phyloP scores from a whole-genome alignment of 2,888 invertebrate species.

The Falcaria lacertinaria region DNA sequence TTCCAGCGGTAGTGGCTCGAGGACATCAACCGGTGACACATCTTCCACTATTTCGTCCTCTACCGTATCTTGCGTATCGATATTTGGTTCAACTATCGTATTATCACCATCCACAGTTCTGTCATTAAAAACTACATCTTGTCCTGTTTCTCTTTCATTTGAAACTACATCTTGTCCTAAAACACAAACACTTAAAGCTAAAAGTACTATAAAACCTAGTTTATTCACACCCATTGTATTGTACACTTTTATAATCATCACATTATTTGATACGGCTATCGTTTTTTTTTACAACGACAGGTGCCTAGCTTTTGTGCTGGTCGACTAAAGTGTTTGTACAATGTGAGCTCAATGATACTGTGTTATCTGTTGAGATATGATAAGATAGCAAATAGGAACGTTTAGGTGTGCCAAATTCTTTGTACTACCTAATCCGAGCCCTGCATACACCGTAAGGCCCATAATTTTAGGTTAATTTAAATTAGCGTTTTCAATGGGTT shows the following conservation, averaged over 20 bases:
- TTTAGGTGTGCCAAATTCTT: slow-evolving; percentile 78
- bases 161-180: slow-evolving; percentile 52
- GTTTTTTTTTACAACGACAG: slow-evolving; percentile 49
- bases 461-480: background rate
- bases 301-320: slow-evolving; percentile 55
- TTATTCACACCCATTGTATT: slow-evolving; percentile 62
- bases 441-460: slow-evolving; percentile 31
- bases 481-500: background rate
- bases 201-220: slow-evolving; percentile 47
- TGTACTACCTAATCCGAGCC: slow-evolving; percentile 67
- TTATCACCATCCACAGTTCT: slow-evolving; percentile 35
- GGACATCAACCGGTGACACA: slow-evolving; percentile 40
- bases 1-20: slow-evolving; percentile 38
- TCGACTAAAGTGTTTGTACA: slow-evolving; percentile 55
- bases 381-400: slow-evolving; percentile 76
- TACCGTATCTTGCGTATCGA: slow-evolving; percentile 18
- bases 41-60: slow-evolving; percentile 32
- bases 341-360: slow-evolving; percentile 66
- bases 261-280: slow-evolving; percentile 52
- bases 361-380: slow-evolving; percentile 68
- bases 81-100: slow-evolving; percentile 18
- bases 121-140: slow-evolving; percentile 46
- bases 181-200: slow-evolving; percentile 61
- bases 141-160: slow-evolving; percentile 48
- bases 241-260: slow-evolving; percentile 46